Evolutionary conservation across 2,797 vertebrate genomes (phyloP).

Genomic region (Cuculus canorus): DNA sequence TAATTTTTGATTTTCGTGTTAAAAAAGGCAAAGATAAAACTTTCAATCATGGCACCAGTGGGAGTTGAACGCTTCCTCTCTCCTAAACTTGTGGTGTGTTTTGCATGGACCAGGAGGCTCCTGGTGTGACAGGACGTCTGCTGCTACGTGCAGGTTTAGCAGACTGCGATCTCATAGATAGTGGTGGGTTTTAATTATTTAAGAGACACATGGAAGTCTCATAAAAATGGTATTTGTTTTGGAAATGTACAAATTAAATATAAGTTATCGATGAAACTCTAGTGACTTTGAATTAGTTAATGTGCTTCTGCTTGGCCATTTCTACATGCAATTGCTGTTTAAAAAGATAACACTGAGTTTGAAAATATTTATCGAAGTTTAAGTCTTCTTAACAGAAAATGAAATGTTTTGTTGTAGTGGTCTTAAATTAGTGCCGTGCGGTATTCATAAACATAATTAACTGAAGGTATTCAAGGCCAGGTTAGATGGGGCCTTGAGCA

Average conservation of each 20-base stretch:
- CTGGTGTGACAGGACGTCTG: neutral
- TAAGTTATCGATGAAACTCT: neutral
- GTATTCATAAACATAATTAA: neutral
- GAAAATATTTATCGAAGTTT: neutral
- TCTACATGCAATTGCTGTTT: conserved; percentile 39
- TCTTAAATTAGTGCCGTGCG: neutral
- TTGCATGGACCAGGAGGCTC: neutral
- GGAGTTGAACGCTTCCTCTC: neutral
- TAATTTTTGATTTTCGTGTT: neutral
- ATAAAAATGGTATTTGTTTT: neutral
- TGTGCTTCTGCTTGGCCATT: conserved; percentile 2
- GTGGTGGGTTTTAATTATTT: neutral
- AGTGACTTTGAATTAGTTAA: neutral
- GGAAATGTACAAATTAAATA: neutral
- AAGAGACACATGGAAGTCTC: neutral
- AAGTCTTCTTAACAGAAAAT: neutral
- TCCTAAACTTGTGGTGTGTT: neutral
- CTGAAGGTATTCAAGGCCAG: too few species aligned
- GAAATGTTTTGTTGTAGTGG: neutral
- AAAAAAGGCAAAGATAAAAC: neutral
- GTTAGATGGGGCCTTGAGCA: too few species aligned
- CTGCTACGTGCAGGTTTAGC: conserved; percentile 7
- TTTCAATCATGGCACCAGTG: neutral
- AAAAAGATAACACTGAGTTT: neutral
- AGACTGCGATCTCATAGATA: neutral